Evolutionary conservation across 2,113 vertebrate genomes (phyloP).

Genomic region (Echinops telfairi): DNA sequence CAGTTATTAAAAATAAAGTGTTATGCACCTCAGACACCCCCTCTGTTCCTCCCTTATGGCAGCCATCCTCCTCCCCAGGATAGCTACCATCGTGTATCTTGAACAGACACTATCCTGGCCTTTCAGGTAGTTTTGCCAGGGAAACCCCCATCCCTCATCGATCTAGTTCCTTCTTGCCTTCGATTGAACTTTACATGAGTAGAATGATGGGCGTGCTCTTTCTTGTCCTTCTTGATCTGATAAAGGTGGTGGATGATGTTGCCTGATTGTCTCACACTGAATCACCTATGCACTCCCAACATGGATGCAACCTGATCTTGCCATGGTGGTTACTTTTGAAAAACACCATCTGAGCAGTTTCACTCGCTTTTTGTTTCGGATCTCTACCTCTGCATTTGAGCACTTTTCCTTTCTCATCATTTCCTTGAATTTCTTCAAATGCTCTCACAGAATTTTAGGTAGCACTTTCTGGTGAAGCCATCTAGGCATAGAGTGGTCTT

Average conservation of each 20-base stretch:
- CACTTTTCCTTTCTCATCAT: background rate
- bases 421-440: background rate
- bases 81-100: accelerated
- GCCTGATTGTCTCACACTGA: accelerated
- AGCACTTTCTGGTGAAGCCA: background rate
- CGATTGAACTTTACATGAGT: background rate
- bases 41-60: background rate
- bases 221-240: background rate
- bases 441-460: background rate
- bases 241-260: background rate
- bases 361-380: too few relatives aligned
- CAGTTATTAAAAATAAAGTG: background rate
- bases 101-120: background rate
- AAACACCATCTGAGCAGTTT: background rate
- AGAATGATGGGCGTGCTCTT: background rate
- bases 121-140: background rate
- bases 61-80: background rate
- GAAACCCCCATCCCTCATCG: background rate
- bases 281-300: background rate
- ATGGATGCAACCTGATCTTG: too few relatives aligned
- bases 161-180: background rate
- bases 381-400: background rate
- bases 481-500: too few relatives aligned
- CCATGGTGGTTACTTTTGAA: background rate
- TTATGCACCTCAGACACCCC: background rate